Evolutionary conservation across 2,888 invertebrate genomes (phyloP), one percentile per base, ranked within the genome.

Genomic region (Limenitis camilla): DNA sequence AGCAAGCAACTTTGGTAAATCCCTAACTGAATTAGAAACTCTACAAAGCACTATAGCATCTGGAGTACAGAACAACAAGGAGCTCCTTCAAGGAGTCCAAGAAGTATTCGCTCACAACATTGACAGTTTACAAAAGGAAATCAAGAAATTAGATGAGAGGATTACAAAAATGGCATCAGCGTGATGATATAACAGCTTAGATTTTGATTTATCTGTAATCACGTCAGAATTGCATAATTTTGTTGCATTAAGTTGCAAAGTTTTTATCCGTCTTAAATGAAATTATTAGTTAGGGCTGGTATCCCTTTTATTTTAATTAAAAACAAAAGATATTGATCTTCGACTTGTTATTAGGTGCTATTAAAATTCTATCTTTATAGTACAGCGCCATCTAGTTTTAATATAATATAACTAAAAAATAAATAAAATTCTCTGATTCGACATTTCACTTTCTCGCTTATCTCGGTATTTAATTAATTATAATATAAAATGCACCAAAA

Each of bases 1-100:
- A 96, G 97, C 96, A 53, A 92, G 94, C 61, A 94, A 96, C 76
- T 96, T 96, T 71, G 92, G 93, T 46, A 95, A 94, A 78, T 93
- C 96, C 0, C 82, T 97, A 44, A 91, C 92, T 0, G 95, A 96
- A 74, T 82, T 96, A 36, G 94, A 95, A 74, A 90, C 92, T 2
- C 86, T 93, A 27, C 95, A 96, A 72, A 89, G 90, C 28, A 91
- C 92, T 56, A 92, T 96, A 59, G 85, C 90, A 0, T 85, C 90
- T 5, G 91, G 91, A 8, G 89, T 96, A 6, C 91, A 93, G n/a
- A 92, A 92, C 71, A 95, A 95, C 75, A 93, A 94, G 69, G 90
- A 91, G 29, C 71, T 95, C 5, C 75, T 96, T 9, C 92, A 93
- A 69, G 93, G 93, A 0, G 92, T 96, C 0, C 94, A 96, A 65